Evolutionary conservation across 2,888 invertebrate genomes (phyloP).

Genomic region (Oxyteleia sp.): DNA sequence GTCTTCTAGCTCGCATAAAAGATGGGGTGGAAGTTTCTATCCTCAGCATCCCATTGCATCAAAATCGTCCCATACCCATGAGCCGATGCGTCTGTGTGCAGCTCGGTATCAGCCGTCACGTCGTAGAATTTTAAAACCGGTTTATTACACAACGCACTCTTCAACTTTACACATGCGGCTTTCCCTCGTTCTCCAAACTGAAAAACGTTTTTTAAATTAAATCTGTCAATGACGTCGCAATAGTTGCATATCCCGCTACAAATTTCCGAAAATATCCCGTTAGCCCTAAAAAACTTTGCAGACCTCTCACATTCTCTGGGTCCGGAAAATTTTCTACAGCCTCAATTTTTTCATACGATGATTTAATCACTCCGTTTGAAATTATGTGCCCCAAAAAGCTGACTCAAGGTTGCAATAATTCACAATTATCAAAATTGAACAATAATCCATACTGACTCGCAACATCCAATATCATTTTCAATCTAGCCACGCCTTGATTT

Average conservation of each 20-base stretch:
- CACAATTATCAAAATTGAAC: conserved; percentile 60
- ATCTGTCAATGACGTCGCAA: conserved; percentile 40
- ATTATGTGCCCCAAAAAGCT: conserved; percentile 58
- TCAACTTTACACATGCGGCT: conserved; percentile 23
- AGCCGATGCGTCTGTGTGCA: conserved; percentile 53
- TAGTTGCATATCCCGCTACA: conserved; percentile 10
- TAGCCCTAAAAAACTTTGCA: conserved; percentile 48
- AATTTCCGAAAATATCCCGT: conserved; percentile 53
- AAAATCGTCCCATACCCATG: conserved; percentile 15
- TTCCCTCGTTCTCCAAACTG: conserved; percentile 18
- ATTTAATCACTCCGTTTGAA: conserved; percentile 37
- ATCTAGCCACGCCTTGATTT: conserved; percentile 18
- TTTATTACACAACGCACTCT: conserved; percentile 7
- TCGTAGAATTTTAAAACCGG: conserved; percentile 47
- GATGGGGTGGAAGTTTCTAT: conserved; percentile 2
- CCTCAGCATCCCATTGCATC: conserved; percentile 1
- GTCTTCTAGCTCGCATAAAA: conserved; percentile 8
- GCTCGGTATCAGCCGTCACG: conserved; percentile 28
- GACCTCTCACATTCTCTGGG: conserved; percentile 27
- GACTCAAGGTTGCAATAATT: conserved; percentile 48
- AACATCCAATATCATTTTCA: conserved; percentile 10
- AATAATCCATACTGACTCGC: conserved; percentile 1
- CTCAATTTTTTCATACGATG: conserved; percentile 52
- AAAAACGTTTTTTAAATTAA: conserved; percentile 19
- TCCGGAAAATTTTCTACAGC: conserved; percentile 47